Base-by-base conservation (phyloP, 2,888 invertebrate species). In the Epistrophe grossulariae region DNA sequence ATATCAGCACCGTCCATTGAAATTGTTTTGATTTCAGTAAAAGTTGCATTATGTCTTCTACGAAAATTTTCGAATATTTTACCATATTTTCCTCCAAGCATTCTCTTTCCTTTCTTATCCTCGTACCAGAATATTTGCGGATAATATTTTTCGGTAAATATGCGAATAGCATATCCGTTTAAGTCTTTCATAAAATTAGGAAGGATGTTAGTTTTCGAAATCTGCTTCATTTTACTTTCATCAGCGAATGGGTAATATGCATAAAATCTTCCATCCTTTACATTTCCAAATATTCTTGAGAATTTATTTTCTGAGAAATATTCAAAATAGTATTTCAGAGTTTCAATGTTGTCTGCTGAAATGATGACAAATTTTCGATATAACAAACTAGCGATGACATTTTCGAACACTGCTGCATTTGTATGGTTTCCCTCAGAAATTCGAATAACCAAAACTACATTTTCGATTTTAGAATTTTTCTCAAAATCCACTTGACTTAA, bases 321-420 rank as follows among this genome's bases (percentile, higher is more conserved):
- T 2, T n/a, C 10, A 31, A 74, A 79, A 28, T 31, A 48, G n/a
- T 48, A 0, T 5, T 11, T 5, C 11, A 79, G 45, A 17, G 4
- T 35, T 0, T 48, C 13, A 11, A 11, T 2, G 45, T 10, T 57
- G 13, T 6, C 6, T 1, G 70, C 48, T 5, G 31, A 55, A 57
- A 79, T 74, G 6, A 84, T 55, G 45, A 79, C 68, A 31, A 73
- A 79, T n/a, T 59, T 76, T 11, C 80, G 68, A 35, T 38, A 19
- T 28, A 11, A 6, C 11, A 81, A 38, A 15, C 11, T 38, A 13
- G 11, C 4, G 6, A 72, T 48, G 2, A 72, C 2, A 1, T 38
- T 28, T 3, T 62, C 10, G 3, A 50, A 13, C 0, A 35, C 7
- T 11, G 31, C 10, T 11, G 13, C 17, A 5, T 40, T 38, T 19